Percentiles rank a stretch among this genome's conserved stretches.
Evolutionary conservation across 92 coral and sea anemone species (phyloP).

Genomic region (Zoanthus gigantus): DNA sequence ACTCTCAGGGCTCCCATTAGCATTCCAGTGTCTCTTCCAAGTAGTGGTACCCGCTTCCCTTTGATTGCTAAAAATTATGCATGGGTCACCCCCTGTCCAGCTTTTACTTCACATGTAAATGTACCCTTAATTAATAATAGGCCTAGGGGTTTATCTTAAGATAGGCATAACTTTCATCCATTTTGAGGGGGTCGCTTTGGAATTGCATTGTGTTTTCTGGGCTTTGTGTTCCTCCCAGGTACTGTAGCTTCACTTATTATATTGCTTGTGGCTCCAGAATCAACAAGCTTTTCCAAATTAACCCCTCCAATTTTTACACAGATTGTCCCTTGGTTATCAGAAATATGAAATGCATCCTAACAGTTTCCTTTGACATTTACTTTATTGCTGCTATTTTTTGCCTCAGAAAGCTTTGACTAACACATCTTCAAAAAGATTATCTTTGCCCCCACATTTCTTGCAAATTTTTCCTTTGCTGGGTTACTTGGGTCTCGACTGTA

Average conservation of each 20-base stretch:
- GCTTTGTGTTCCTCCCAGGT: constrained; percentile 49
- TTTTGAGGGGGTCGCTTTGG: constrained; percentile 42
- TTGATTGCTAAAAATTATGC: constrained; percentile 52
- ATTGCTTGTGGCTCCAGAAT: constrained; percentile 62
- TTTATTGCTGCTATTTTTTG: too few species aligned
- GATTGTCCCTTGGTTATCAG: too few species aligned
- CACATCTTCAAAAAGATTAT: too few species aligned
- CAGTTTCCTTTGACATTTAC: too few species aligned
- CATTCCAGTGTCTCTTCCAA: constrained; percentile 50
- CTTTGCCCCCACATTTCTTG: too few species aligned
- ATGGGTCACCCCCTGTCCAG: background rate
- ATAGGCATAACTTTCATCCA: constrained; percentile 42
- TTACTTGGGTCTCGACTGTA: constrained; percentile 53
- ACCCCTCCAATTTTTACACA: too few species aligned
- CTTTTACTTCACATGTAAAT: too few species aligned
- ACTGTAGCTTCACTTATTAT: constrained; percentile 47
- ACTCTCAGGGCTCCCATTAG: constrained; percentile 16
- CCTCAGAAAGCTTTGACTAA: too few species aligned
- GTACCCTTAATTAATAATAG: constrained; percentile 34
- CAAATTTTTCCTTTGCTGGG: constrained; percentile 63
- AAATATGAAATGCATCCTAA: too few species aligned
- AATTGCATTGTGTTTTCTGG: constrained; percentile 50
- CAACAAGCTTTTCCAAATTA: constrained; percentile 5
- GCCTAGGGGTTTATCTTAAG: constrained; percentile 37
- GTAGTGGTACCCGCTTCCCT: constrained; percentile 62